Evolutionary conservation across 2,888 invertebrate species (phyloP).

Genomic region (Gastrophysa polygoni): DNA sequence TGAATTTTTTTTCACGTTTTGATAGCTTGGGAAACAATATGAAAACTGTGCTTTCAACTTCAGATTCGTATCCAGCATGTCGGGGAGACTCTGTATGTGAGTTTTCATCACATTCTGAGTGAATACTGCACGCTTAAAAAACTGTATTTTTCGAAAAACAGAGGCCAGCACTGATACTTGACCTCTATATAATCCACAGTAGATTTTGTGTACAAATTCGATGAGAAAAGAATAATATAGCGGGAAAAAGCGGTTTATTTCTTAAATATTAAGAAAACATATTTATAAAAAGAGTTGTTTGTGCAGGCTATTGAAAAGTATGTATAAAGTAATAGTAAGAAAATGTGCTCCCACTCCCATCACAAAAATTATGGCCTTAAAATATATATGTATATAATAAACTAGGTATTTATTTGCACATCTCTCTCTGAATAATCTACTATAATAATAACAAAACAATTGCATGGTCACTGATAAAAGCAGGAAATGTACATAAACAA

Average conservation of each 20-base stretch:
- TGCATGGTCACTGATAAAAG: slow-evolving; percentile 39
- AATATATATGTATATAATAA: slow-evolving; percentile 24
- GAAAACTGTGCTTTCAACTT: too few species aligned
- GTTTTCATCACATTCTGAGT: too few species aligned
- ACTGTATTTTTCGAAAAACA: too few species aligned
- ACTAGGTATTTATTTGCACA: slow-evolving; percentile 36
- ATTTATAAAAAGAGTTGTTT: slow-evolving; percentile 50
- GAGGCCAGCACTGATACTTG: too few species aligned
- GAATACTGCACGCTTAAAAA: too few species aligned
- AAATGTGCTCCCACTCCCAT: slow-evolving; percentile 44
- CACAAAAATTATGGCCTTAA: slow-evolving; percentile 37
- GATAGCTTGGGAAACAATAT: too few species aligned
- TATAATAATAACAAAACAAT: slow-evolving; percentile 37
- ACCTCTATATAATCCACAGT: too few species aligned
- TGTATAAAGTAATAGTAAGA: slow-evolving; percentile 39
- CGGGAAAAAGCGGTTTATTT: slow-evolving; percentile 53
- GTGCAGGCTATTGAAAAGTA: slow-evolving; percentile 44
- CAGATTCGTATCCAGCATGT: too few species aligned
- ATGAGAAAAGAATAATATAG: slow-evolving; percentile 24
- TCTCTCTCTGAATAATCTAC: slow-evolving; percentile 33
- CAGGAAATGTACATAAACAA: slow-evolving; percentile 48
- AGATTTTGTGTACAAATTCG: too few species aligned
- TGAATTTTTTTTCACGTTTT: too few species aligned
- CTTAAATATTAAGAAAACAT: slow-evolving; percentile 51
- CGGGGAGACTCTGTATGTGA: too few species aligned